These are phyloP conservation scores for Epistrophe grossulariae DNA, from an alignment of 2,888 invertebrate genomes.

Conservation along the genomic window DNA sequence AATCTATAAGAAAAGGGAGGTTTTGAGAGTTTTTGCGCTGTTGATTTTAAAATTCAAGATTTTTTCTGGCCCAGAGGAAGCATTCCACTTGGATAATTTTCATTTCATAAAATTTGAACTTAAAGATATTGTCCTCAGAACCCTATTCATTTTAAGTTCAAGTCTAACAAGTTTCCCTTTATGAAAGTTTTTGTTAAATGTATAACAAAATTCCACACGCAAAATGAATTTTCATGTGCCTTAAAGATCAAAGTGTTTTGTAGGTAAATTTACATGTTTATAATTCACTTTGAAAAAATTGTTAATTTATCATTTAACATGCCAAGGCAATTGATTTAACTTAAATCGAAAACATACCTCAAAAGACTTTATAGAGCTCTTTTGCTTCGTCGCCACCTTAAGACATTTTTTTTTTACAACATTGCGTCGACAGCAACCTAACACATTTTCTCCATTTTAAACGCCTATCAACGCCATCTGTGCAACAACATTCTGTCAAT, in stretches of 20 bases:
- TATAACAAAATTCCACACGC: not conserved
- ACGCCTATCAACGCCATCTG: conserved; percentile 73
- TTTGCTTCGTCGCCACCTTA: conserved; percentile 29
- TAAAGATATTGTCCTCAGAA: too few species aligned
- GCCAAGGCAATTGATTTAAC: conserved; percentile 56
- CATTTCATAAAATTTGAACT: too few species aligned
- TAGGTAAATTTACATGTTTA: conserved; percentile 39
- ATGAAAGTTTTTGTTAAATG: too few species aligned
- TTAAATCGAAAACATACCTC: conserved; percentile 45
- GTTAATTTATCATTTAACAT: conserved; percentile 60
- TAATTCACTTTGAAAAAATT: conserved; percentile 10
- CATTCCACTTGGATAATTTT: too few species aligned
- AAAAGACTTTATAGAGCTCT: conserved; percentile 8
- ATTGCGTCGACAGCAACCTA: conserved; percentile 11
- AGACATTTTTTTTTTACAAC: conserved; percentile 40
- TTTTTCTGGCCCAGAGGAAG: not conserved
- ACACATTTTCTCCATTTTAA: conserved; percentile 63
- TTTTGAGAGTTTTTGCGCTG: too few species aligned
- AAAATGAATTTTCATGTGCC: not conserved
- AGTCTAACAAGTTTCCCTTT: not conserved
- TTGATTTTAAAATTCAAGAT: not conserved
- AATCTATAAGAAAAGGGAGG: not conserved
- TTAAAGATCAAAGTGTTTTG: not conserved
- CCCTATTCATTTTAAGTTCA: too few species aligned
- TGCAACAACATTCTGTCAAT: conserved; percentile 68